Percentiles rank a stretch among this genome's conserved stretches.
phyloP scores from a whole-genome alignment of 2,888 invertebrate genomes.

The Chelonus formosanus region DNA sequence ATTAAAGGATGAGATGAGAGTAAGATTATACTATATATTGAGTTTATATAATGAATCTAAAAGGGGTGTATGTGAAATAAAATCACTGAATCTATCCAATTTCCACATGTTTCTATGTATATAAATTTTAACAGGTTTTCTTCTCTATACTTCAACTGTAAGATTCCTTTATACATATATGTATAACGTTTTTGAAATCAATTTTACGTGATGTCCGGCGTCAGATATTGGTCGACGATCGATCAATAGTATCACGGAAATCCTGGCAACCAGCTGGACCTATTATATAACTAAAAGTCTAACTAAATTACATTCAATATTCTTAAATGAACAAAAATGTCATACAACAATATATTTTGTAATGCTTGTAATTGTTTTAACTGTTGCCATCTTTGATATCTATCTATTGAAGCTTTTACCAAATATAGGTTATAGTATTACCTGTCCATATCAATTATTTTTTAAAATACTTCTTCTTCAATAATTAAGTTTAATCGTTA shows the following conservation, averaged over 20 bases:
- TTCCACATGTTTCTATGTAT: no score
- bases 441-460: no score
- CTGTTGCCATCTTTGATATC: no score
- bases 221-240: conserved; percentile 29
- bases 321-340: no score
- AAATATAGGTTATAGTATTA: no score
- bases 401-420: no score
- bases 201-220: conserved; percentile 34
- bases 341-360: background rate
- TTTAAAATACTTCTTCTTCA: no score
- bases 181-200: conserved; percentile 32
- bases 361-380: background rate
- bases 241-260: conserved; percentile 22
- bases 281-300: background rate
- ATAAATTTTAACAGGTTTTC: conserved; percentile 15
- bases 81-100: background rate
- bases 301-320: background rate
- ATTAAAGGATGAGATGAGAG: conserved; percentile 15
- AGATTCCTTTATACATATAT: conserved; percentile 11
- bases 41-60: background rate
- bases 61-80: conserved; percentile 4
- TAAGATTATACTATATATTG: conserved; percentile 19
- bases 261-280: conserved; percentile 7
- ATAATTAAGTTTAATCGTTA: no score
- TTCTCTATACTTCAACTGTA: conserved; percentile 9